Evolutionary conservation across 1,140 invertebrate species (phyloP).

Genomic region (Platorchestia sp.): DNA sequence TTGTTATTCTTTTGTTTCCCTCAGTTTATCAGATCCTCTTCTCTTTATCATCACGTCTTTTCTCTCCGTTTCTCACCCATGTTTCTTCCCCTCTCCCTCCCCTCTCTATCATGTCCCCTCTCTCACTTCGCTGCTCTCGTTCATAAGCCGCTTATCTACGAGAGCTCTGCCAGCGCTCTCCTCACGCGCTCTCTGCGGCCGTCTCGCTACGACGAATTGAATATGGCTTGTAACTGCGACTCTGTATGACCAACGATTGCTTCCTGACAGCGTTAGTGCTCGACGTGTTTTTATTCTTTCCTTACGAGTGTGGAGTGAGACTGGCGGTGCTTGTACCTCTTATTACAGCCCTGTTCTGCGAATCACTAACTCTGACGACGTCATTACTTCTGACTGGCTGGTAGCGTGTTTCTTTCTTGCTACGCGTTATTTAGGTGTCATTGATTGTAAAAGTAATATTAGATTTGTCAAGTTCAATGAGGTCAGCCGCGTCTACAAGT

Average conservation of each 20-base stretch:
- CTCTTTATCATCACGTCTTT: not conserved
- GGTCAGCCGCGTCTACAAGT: too few species aligned
- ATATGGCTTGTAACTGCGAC: not conserved
- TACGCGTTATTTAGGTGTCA: not conserved
- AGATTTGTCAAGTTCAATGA: too few species aligned
- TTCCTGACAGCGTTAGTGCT: not conserved
- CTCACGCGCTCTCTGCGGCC: conserved; percentile 19
- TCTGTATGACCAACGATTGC: not conserved
- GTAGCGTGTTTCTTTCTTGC: not conserved
- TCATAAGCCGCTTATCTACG: conserved; percentile 24
- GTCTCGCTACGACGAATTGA: not conserved
- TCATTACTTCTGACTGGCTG: too few species aligned
- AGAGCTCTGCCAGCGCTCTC: conserved; percentile 14
- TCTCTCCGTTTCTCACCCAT: not conserved
- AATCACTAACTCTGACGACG: not conserved
- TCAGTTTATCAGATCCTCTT: not conserved
- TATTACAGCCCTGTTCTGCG: not conserved
- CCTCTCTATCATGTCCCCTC: not conserved
- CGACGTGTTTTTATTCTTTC: not conserved
- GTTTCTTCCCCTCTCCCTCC: not conserved
- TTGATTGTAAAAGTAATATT: too few species aligned
- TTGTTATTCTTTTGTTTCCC: not conserved
- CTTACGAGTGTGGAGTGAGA: not conserved
- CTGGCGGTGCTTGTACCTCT: not conserved
- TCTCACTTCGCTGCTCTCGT: conserved; percentile 39